phyloP scores from a whole-genome alignment of 2,113 vertebrate species.

The Desmodus rotundus region DNA sequence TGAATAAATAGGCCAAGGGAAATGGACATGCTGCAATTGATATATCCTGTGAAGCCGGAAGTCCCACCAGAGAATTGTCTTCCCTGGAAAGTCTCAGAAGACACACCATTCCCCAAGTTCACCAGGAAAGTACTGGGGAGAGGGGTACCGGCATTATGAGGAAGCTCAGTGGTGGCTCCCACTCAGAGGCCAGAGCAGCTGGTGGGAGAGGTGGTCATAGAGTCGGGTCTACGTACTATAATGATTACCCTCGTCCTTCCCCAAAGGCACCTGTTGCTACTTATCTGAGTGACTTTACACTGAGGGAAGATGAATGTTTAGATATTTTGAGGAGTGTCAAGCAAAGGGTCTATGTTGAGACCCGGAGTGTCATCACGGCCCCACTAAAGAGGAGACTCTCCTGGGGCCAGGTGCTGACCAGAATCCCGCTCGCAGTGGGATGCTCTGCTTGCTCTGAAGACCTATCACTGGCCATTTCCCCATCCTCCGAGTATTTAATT shows the following conservation, averaged over 20 bases:
- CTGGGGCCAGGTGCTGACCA: not conserved
- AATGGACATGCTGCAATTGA: not conserved
- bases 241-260: not conserved
- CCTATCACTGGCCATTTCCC: not conserved
- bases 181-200: not conserved
- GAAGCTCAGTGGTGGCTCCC: not conserved
- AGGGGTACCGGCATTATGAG: not conserved
- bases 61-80: not conserved
- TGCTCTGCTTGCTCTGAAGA: not conserved
- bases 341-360: not conserved
- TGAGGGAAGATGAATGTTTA: not conserved
- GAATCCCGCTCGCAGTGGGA: not conserved
- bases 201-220: not conserved
- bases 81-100: not conserved
- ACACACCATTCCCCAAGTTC: not conserved
- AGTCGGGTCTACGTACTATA: not conserved
- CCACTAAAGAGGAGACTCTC: not conserved
- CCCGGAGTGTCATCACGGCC: not conserved
- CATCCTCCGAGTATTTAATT: not conserved
- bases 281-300: not conserved
- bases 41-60: not conserved
- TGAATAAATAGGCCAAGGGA: not conserved
- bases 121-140: not conserved
- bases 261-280: not conserved
- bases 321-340: not conserved